These are phyloP conservation scores for Tetragnatha montana DNA, from an alignment of 2,888 invertebrate genomes.

Conservation along the genomic window DNA sequence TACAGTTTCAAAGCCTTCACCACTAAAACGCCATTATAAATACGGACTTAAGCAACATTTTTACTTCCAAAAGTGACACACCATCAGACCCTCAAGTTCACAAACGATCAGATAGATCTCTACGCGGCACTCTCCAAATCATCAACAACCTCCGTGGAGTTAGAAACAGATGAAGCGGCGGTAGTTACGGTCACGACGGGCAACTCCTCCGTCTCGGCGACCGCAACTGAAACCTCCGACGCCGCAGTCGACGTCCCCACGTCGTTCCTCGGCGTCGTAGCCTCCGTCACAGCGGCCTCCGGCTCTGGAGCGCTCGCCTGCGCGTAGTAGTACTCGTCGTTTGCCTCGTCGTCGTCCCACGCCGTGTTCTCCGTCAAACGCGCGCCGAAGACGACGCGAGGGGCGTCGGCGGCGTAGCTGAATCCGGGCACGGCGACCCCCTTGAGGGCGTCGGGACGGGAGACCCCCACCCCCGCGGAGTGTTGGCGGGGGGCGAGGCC, in stretches of 20 bases:
- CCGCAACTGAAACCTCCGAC: neutral
- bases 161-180: too few species aligned
- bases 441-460: slow-evolving; percentile 21
- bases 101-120: too few species aligned
- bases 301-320: neutral
- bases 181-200: too few species aligned
- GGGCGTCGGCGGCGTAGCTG: slow-evolving; percentile 27
- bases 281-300: neutral
- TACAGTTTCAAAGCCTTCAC: too few species aligned
- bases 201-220: neutral
- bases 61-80: too few species aligned
- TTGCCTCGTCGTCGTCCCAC: neutral
- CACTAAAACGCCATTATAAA: too few species aligned
- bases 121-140: too few species aligned
- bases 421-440: slow-evolving; percentile 42
- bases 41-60: too few species aligned
- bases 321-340: neutral
- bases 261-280: too few species aligned
- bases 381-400: slow-evolving; percentile 19
- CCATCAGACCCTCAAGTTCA: too few species aligned
- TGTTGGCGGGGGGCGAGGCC: slow-evolving; percentile 14
- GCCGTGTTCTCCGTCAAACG: neutral
- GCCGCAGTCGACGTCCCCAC: neutral
- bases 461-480: slow-evolving; percentile 8
- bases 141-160: too few species aligned